Evolutionary conservation across 2,888 invertebrate species (phyloP).

Genomic region (Dysmachus trigonus): DNA sequence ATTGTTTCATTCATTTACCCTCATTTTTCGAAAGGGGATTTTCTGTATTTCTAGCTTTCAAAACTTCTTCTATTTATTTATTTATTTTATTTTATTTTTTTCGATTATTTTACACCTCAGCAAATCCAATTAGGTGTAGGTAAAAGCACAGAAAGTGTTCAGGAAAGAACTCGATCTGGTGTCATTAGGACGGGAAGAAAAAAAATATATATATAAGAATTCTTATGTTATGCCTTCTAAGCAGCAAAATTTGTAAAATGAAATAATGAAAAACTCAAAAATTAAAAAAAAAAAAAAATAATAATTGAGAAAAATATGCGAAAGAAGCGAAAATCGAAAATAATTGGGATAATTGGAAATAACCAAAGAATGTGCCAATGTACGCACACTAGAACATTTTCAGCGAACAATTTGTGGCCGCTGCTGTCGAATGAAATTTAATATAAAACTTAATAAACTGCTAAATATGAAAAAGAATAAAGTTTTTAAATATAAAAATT

Average conservation of each 20-base stretch:
- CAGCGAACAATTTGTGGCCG: neutral
- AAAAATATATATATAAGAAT: too few species aligned
- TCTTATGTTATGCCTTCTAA: neutral
- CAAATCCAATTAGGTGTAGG: constrained; percentile 26
- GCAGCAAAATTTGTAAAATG: neutral
- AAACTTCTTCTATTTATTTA: neutral
- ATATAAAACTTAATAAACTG: too few species aligned
- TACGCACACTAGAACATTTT: neutral
- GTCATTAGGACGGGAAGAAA: neutral
- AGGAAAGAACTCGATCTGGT: neutral
- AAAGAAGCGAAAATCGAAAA: neutral
- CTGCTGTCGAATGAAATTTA: too few species aligned
- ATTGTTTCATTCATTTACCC: constrained; percentile 22
- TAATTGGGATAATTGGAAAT: neutral
- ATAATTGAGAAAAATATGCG: neutral
- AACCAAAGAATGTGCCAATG: neutral
- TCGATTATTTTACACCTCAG: constrained; percentile 31
- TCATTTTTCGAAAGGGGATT: neutral
- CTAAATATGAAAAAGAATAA: too few species aligned
- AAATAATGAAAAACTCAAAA: neutral
- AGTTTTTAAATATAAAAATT: too few species aligned
- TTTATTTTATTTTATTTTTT: neutral
- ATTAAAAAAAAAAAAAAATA: neutral
- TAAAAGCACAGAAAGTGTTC: neutral
- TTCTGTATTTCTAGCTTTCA: neutral